A percentile compares a stretch with the other conserved stretches of the same genome.
phyloP scores from a whole-genome alignment of 2,113 vertebrate genomes.

The Mastomys coucha region DNA sequence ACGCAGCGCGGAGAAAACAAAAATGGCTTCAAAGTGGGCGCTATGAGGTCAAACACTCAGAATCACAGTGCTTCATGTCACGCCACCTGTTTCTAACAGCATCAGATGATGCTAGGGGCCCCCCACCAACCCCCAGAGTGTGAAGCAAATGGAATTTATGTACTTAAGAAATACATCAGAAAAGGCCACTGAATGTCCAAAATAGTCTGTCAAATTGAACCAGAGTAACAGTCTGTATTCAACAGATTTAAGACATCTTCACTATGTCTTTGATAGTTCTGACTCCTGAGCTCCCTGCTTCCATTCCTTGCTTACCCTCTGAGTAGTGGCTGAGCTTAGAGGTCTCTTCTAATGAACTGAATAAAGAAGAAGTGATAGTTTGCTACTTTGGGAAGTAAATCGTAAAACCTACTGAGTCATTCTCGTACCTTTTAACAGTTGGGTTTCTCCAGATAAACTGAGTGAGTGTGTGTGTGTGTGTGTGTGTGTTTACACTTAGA shows the following conservation, averaged over 20 bases:
- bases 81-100: constrained; percentile 8
- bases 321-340: neutral
- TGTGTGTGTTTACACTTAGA: neutral
- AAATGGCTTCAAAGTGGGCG: constrained; percentile 28
- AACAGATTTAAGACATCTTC: neutral
- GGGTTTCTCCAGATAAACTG: neutral
- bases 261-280: neutral
- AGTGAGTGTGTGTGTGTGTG: neutral
- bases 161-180: neutral
- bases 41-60: neutral
- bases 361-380: neutral
- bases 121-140: neutral
- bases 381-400: neutral
- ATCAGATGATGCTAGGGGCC: neutral
- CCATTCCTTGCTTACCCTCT: too few species aligned
- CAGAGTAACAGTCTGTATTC: neutral
- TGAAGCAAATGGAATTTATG: neutral
- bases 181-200: neutral
- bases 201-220: neutral
- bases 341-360: neutral
- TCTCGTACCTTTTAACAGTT: neutral
- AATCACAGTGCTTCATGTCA: neutral
- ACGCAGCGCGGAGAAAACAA: neutral
- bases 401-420: neutral
- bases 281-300: neutral